Evolutionary conservation across 2,888 invertebrate genomes (phyloP).

Genomic region (Lobophora halterata): DNA sequence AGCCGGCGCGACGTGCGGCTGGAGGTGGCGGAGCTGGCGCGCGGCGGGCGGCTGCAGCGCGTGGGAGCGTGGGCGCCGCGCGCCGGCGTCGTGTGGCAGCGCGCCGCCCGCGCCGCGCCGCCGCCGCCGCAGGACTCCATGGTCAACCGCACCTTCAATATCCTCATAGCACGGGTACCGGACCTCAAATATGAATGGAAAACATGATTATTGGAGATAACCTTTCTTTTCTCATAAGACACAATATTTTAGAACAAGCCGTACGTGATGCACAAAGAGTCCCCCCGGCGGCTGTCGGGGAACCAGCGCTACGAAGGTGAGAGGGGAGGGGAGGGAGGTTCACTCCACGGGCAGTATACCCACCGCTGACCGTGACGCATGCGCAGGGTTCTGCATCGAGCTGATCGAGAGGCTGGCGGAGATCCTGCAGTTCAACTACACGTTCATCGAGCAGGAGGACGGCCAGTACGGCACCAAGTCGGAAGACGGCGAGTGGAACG

Average conservation of each 20-base stretch:
- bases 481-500: conserved; percentile 83
- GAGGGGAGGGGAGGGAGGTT: background rate
- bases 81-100: conserved; percentile 50
- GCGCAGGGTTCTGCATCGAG: conserved; percentile 92
- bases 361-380: background rate
- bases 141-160: conserved; percentile 66
- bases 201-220: background rate
- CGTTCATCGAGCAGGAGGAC: conserved; percentile 86
- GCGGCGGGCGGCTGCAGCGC: conserved; percentile 49
- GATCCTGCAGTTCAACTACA: conserved; percentile 89
- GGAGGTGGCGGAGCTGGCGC: conserved; percentile 56
- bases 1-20: conserved; percentile 32
- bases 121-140: conserved; percentile 53
- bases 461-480: conserved; percentile 85
- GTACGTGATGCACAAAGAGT: conserved; percentile 91
- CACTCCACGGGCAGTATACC: background rate
- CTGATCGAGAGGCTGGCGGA: conserved; percentile 88
- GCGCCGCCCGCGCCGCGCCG: conserved; percentile 37
- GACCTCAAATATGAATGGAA: background rate
- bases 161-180: conserved; percentile 59
- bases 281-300: conserved; percentile 82
- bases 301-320: conserved; percentile 91
- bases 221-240: too few species aligned
- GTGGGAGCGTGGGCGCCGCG: conserved; percentile 53
- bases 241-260: conserved; percentile 85